A percentile compares a stretch with the other conserved stretches of the same genome.
Evolutionary conservation across 2,113 vertebrate genomes (phyloP).

Genomic region (Pomatorhinus ruficollis): DNA sequence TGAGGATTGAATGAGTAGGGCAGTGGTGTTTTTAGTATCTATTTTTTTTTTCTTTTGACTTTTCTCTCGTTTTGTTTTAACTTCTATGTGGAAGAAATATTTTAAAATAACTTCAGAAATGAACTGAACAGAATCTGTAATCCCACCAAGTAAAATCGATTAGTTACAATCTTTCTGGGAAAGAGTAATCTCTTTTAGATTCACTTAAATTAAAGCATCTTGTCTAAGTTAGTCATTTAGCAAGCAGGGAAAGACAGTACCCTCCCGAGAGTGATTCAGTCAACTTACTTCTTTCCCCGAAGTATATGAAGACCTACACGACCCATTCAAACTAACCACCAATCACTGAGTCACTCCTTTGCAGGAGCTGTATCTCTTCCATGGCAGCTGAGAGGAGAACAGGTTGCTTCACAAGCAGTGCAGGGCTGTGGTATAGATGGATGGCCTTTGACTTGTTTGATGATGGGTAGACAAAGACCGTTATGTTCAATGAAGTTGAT

Average conservation of each 20-base stretch:
- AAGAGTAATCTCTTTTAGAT: neutral
- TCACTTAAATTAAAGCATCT: neutral
- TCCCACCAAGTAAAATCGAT: neutral
- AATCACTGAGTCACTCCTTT: fast-evolving
- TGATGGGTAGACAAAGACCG: neutral
- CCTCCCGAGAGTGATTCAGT: neutral
- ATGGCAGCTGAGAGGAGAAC: neutral
- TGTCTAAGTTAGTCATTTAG: neutral
- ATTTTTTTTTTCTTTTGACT: neutral
- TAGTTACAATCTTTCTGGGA: neutral
- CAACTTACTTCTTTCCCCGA: neutral
- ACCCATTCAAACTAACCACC: neutral
- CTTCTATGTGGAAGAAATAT: neutral
- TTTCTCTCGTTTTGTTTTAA: neutral
- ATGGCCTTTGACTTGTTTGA: neutral
- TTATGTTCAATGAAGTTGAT: fast-evolving
- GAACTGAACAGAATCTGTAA: neutral
- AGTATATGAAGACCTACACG: neutral
- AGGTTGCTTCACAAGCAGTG: fast-evolving
- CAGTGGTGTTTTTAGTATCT: neutral
- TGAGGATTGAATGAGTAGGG: neutral
- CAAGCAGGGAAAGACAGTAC: neutral
- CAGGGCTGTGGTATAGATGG: neutral
- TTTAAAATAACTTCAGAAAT: neutral
- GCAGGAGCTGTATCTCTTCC: neutral